These are phyloP conservation scores for Eupsilia transversa DNA, from an alignment of 2,888 invertebrate species.

Conservation along the genomic window DNA sequence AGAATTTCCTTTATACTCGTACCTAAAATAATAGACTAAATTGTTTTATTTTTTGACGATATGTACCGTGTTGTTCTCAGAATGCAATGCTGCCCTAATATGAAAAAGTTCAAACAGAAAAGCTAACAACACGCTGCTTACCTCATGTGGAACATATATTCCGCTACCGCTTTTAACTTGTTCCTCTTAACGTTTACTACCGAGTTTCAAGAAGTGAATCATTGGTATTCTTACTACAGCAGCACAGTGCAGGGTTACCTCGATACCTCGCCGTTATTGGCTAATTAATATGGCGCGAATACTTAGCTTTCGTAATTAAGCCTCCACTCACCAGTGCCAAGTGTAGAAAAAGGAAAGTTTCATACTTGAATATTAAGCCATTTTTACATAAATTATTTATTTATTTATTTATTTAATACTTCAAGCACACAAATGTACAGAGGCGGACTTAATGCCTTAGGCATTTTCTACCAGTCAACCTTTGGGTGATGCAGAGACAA, in stretches of 20 bases:
- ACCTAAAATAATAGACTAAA: background rate
- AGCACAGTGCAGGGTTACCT: constrained; percentile 40
- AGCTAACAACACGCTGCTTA: background rate
- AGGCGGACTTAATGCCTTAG: no score
- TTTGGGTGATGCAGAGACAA: no score
- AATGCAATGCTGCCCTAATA: background rate
- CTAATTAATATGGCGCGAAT: constrained; percentile 61
- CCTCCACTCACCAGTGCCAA: constrained; percentile 44
- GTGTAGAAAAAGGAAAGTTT: constrained; percentile 44
- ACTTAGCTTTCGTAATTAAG: constrained; percentile 51
- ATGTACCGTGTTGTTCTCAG: background rate
- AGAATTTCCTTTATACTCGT: background rate
- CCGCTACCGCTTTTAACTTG: constrained; percentile 20
- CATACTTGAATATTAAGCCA: background rate
- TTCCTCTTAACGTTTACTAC: background rate
- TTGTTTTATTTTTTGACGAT: background rate
- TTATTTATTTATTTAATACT: no score
- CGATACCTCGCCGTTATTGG: constrained; percentile 39
- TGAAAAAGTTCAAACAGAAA: background rate
- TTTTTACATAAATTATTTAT: constrained; percentile 23
- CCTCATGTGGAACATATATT: background rate
- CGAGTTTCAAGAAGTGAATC: constrained; percentile 59
- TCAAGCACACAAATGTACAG: no score
- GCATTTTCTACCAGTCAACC: no score
- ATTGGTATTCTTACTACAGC: constrained; percentile 65